These are phyloP conservation scores for Todus mexicanus DNA, from an alignment of 2,797 vertebrate genomes.

Conservation along the genomic window DNA sequence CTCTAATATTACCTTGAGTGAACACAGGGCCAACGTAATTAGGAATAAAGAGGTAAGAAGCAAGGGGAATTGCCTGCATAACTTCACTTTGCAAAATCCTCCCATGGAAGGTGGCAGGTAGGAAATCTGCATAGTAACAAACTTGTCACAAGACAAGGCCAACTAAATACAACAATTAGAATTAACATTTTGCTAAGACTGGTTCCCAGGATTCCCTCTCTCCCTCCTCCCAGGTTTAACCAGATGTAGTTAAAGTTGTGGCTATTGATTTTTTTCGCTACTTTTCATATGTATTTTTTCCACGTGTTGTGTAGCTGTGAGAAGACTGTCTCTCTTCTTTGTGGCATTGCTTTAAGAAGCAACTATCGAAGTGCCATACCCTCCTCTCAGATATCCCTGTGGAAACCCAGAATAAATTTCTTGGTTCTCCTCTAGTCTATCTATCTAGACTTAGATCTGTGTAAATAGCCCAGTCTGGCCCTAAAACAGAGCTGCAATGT, in stretches of 20 bases:
- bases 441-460: neutral
- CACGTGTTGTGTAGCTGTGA: neutral
- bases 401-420: neutral
- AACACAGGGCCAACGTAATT: constrained; percentile 74
- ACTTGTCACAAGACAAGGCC: constrained; percentile 72
- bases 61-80: constrained; percentile 72
- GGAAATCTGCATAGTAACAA: constrained; percentile 77
- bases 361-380: neutral
- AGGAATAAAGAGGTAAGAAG: constrained; percentile 74
- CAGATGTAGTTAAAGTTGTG: neutral
- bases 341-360: neutral
- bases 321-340: neutral
- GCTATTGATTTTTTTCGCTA: neutral
- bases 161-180: constrained; percentile 65
- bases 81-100: constrained; percentile 67
- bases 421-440: neutral
- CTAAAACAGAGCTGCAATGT: neutral
- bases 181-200: constrained; percentile 64
- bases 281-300: neutral
- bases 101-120: constrained; percentile 69
- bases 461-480: neutral
- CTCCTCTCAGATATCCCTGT: neutral
- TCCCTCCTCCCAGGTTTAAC: neutral
- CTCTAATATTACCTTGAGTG: constrained; percentile 70
- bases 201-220: constrained; percentile 9